Evolutionary conservation across 2,113 vertebrate species (phyloP).

Genomic region (Ceyx margarethae): DNA sequence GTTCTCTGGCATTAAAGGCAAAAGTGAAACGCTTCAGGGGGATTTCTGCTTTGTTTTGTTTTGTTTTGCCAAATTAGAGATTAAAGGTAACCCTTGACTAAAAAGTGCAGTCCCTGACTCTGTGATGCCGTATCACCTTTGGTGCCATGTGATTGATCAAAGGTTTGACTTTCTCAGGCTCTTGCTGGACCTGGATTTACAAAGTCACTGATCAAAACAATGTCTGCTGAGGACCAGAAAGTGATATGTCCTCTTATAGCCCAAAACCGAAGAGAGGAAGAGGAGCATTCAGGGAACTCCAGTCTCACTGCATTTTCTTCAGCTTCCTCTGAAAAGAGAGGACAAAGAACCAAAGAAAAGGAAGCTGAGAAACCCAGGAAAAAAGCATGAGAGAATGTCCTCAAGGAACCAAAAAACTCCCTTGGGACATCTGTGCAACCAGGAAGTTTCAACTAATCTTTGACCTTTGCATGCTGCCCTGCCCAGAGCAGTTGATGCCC

Average conservation of each 20-base stretch:
- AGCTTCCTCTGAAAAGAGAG: neutral
- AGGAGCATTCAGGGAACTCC: neutral
- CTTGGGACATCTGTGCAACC: neutral
- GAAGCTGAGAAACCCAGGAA: neutral
- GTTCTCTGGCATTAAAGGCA: conserved; percentile 38
- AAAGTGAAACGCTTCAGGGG: conserved; percentile 6
- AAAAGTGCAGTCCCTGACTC: conserved; percentile 10
- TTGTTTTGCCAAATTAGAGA: conserved; percentile 63
- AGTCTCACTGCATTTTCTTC: neutral
- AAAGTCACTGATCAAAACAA: neutral
- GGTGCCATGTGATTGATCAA: conserved; percentile 16
- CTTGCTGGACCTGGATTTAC: neutral
- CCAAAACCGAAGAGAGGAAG: neutral
- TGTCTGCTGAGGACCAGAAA: neutral
- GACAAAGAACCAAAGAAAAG: neutral
- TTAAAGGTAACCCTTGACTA: conserved; percentile 60
- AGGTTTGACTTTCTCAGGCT: neutral
- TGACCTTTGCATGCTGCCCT: neutral
- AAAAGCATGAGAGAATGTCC: neutral
- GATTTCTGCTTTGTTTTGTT: conserved; percentile 38
- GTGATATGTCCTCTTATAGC: neutral
- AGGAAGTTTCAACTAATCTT: neutral
- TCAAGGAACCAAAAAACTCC: neutral
- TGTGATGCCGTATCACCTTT: conserved; percentile 29
- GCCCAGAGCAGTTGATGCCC: neutral